Percentiles rank a stretch among this genome's conserved stretches.
Evolutionary conservation across 1,140 invertebrate species (phyloP).

Genomic region (Zaprionus tsacasi): DNA sequence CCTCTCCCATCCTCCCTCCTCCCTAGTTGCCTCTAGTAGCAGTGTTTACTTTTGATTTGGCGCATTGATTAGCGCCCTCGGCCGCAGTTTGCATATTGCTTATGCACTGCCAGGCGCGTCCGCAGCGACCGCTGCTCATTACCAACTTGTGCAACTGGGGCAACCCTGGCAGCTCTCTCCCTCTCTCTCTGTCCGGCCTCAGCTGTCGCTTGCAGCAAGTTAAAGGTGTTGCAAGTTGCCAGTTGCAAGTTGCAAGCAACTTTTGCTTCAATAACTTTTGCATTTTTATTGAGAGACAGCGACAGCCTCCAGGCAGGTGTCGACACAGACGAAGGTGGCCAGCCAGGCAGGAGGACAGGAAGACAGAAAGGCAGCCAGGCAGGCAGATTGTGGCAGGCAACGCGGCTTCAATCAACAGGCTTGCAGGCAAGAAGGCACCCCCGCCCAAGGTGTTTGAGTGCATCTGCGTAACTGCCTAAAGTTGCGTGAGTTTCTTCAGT

Average conservation of each 20-base stretch:
- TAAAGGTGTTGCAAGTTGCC: constrained; percentile 1
- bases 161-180: neutral
- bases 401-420: constrained; percentile 37
- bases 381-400: constrained; percentile 5
- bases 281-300: constrained; percentile 47
- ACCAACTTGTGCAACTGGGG: neutral
- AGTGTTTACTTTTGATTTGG: constrained; percentile 70
- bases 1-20: neutral
- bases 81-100: constrained; percentile 76
- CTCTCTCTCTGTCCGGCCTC: neutral
- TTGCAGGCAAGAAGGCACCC: constrained; percentile 7
- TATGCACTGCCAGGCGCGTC: constrained; percentile 67
- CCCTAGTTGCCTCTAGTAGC: neutral
- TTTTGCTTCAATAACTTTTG: constrained; percentile 66
- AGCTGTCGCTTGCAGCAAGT: constrained; percentile 10
- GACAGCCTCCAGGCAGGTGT: neutral
- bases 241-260: constrained; percentile 24
- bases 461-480: neutral
- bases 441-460: neutral
- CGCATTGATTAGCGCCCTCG: constrained; percentile 64
- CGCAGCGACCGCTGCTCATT: constrained; percentile 53
- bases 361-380: too few relatives aligned
- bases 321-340: constrained; percentile 7
- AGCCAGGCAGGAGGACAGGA: neutral
- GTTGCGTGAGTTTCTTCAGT: neutral